Evolutionary conservation across 1,140 invertebrate genomes (phyloP).

Genomic region (Penaeus japonicus): DNA sequence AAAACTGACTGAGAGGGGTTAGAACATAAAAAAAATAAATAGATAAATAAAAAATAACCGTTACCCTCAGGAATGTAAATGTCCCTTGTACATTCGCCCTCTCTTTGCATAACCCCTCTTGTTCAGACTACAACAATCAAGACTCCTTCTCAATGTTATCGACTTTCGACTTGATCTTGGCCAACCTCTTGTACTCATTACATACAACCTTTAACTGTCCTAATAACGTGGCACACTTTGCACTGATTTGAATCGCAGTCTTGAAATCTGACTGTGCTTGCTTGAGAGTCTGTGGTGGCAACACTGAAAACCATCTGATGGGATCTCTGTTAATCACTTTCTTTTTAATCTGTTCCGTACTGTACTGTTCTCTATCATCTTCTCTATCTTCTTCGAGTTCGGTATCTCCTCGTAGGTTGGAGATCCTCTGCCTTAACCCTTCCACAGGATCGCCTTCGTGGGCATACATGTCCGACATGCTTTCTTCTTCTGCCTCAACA

Average conservation of each 20-base stretch:
- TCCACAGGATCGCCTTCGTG: background rate
- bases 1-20: too few species aligned
- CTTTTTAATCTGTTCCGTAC: background rate
- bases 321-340: constrained; percentile 29
- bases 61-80: too few species aligned
- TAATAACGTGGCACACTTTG: constrained; percentile 30
- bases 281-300: constrained; percentile 38
- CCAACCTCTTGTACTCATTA: constrained; percentile 33
- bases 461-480: too few species aligned
- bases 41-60: too few species aligned
- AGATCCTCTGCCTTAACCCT: background rate
- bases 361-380: background rate
- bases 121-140: too few species aligned
- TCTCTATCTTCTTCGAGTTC: background rate
- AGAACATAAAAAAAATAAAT: too few species aligned
- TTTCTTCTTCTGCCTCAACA: background rate
- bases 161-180: constrained; percentile 22
- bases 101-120: too few species aligned
- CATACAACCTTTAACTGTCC: constrained; percentile 23
- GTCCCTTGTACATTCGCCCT: too few species aligned
- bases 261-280: constrained; percentile 42
- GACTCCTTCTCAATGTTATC: constrained; percentile 33
- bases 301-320: constrained; percentile 35
- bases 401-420: background rate
- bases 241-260: constrained; percentile 6